A percentile compares a stretch with the other conserved stretches of the same genome.
Conservation (phyloP, 2,113 vertebrate species). For the Corvus cornix region DNA sequence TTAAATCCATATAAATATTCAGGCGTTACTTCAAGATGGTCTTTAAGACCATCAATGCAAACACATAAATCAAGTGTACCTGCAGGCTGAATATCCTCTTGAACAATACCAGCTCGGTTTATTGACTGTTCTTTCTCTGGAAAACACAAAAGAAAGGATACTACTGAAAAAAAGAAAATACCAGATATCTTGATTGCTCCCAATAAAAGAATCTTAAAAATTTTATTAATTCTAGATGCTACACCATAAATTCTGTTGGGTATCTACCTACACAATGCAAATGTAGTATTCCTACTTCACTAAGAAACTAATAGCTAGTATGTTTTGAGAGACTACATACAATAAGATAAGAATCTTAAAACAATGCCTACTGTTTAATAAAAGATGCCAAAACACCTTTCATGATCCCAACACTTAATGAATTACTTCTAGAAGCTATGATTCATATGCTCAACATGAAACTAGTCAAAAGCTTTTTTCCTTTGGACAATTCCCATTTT, state of each 20-base stretch:
- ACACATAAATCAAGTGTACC: constrained; percentile 60
- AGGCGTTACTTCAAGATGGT: not conserved
- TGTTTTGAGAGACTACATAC: not conserved
- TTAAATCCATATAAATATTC: not conserved
- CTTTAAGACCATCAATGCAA: not conserved
- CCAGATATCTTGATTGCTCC: not conserved
- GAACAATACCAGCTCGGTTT: constrained; percentile 76
- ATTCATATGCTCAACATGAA: not conserved
- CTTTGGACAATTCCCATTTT: not conserved
- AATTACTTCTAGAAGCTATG: not conserved
- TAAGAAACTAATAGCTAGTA: not conserved
- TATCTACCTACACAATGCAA: not conserved
- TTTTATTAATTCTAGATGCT: not conserved
- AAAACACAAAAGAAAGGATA: constrained; percentile 55
- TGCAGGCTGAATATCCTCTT: constrained; percentile 79
- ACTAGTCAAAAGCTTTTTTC: not conserved
- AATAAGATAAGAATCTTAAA: not conserved
- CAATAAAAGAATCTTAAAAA: not conserved
- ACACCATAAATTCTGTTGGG: not conserved
- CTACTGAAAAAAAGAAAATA: not conserved
- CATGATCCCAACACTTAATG: not conserved
- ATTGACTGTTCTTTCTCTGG: constrained; percentile 74
- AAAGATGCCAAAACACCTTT: not conserved
- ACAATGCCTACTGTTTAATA: not conserved
- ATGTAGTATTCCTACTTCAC: not conserved